These are phyloP conservation scores for Neomonachus schauinslandi DNA, from an alignment of 2,113 vertebrate species.

Conservation along the genomic window DNA sequence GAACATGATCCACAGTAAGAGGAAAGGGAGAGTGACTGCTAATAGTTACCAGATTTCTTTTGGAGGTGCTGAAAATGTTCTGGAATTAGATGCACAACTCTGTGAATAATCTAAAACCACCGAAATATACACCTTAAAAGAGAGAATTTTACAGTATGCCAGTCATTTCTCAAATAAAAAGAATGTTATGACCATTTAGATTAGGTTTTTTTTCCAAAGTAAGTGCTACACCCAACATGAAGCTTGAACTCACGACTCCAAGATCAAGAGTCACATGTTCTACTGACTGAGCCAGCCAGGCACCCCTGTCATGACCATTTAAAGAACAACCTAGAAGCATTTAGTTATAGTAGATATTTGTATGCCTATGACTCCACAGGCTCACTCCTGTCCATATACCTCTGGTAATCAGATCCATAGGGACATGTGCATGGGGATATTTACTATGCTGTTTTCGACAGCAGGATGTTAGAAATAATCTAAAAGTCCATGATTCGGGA, in stretches of 20 bases:
- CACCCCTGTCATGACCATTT: neutral
- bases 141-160: neutral
- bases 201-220: neutral
- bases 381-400: neutral
- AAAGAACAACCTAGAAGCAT: slow-evolving; percentile 41
- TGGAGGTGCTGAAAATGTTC: neutral
- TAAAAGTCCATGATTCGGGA: neutral
- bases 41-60: neutral
- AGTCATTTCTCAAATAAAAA: slow-evolving; percentile 19
- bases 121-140: neutral
- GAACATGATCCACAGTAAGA: too few species aligned
- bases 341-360: neutral
- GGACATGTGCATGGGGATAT: too few species aligned
- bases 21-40: neutral
- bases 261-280: neutral
- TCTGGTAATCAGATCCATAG: neutral
- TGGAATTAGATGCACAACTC: neutral
- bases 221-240: neutral
- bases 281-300: neutral
- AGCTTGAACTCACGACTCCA: neutral
- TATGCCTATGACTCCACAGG: neutral
- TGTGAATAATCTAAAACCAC: neutral
- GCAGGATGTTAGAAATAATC: neutral
- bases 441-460: neutral
- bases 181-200: neutral